Conservation (phyloP, 2,797 vertebrate genomes). For the Centropyge bicolor region DNA sequence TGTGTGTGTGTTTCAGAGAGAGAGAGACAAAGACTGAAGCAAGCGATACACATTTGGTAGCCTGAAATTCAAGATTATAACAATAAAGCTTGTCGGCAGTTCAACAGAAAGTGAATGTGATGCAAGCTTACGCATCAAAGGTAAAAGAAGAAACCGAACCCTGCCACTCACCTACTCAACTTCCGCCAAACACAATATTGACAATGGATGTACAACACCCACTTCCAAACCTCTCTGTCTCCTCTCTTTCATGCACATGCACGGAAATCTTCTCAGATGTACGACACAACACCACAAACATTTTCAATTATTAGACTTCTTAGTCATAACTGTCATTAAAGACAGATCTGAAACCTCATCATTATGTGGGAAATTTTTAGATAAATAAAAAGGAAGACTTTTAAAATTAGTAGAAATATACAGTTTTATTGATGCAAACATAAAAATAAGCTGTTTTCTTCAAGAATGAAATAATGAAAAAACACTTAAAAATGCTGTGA, state of each 20-base stretch:
- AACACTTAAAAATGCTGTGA: not conserved
- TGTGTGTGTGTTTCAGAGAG: not conserved
- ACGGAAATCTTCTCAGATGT: not conserved
- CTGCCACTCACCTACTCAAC: conserved; percentile 70
- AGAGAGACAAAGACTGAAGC: not conserved
- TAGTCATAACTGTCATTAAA: not conserved
- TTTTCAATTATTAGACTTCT: not conserved
- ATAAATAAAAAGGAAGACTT: not conserved
- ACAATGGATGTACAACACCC: conserved; percentile 66
- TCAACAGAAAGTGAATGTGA: conserved; percentile 66
- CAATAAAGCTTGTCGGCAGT: conserved; percentile 2
- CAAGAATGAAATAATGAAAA: not conserved
- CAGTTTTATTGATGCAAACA: conserved; percentile 48
- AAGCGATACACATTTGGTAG: not conserved
- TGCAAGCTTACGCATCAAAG: conserved; percentile 68
- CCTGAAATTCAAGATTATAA: conserved; percentile 1
- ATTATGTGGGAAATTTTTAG: not conserved
- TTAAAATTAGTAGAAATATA: not conserved
- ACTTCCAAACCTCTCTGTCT: conserved; percentile 42
- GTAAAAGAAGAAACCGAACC: conserved; percentile 55
- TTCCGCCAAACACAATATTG: conserved; percentile 71
- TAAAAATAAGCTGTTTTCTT: conserved; percentile 4
- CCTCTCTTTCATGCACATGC: conserved; percentile 3
- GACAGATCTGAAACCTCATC: too few species aligned
- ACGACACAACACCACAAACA: not conserved